Evolutionary conservation across 2,797 vertebrate genomes (phyloP).

Genomic region (Euphonia xanthogaster): DNA sequence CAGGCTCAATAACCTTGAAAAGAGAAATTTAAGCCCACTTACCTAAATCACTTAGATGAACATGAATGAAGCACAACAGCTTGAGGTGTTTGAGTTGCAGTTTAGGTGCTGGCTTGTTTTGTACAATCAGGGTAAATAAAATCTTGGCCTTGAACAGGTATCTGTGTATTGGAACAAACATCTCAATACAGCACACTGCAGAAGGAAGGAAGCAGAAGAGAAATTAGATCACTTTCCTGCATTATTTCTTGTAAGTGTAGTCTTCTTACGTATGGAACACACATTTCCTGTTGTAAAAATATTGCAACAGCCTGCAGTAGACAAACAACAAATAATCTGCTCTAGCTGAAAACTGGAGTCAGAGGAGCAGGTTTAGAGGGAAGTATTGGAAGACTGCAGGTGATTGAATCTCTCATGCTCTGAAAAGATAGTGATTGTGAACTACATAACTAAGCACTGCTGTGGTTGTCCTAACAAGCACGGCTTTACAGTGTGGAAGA

Average conservation of each 20-base stretch:
- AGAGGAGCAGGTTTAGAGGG: neutral
- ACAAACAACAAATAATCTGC: neutral
- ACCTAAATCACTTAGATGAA: neutral
- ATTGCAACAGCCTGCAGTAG: neutral
- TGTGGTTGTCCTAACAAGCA: neutral
- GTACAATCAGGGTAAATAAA: neutral
- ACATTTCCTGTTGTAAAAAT: slow-evolving; percentile 52
- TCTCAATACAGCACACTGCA: neutral
- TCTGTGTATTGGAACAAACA: slow-evolving; percentile 44
- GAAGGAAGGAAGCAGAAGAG: slow-evolving; percentile 56
- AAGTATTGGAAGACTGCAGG: neutral
- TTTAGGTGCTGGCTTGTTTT: slow-evolving; percentile 19
- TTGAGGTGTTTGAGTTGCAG: neutral
- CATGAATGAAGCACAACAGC: neutral
- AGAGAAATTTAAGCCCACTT: neutral
- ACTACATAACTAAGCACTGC: neutral
- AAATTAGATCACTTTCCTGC: slow-evolving; percentile 56
- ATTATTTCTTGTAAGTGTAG: slow-evolving; percentile 36
- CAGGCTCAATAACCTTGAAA: neutral
- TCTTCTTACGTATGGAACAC: slow-evolving; percentile 30
- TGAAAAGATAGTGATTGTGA: neutral
- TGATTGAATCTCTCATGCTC: neutral
- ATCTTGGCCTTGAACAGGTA: slow-evolving; percentile 40
- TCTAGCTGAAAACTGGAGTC: neutral
- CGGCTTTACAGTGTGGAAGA: neutral